Evolutionary conservation across 2,888 invertebrate species (phyloP).

Genomic region (Chloromyia formosa): DNA sequence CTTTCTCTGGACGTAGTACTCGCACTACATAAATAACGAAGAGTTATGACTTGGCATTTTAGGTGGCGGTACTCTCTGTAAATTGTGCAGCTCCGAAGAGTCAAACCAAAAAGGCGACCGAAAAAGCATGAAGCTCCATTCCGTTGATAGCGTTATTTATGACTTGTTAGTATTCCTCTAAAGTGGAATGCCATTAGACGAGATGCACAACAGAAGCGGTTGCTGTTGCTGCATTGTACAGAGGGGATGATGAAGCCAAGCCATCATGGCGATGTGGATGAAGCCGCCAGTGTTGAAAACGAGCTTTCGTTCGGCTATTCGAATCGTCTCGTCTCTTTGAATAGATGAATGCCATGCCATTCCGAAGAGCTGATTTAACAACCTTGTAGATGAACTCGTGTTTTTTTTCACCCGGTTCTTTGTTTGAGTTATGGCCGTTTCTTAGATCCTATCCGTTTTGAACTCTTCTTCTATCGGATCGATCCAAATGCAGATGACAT

Average conservation of each 20-base stretch:
- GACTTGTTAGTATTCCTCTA: constrained; percentile 39
- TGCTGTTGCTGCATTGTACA: constrained; percentile 21
- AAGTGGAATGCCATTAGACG: constrained; percentile 24
- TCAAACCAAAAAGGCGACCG: constrained; percentile 42
- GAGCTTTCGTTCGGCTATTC: constrained; percentile 20
- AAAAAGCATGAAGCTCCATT: constrained; percentile 40
- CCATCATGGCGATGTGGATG: not conserved
- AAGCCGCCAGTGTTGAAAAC: constrained; percentile 19
- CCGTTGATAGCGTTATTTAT: constrained; percentile 43
- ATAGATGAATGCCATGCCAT: constrained; percentile 33
- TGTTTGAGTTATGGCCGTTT: not conserved
- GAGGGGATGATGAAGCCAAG: not conserved
- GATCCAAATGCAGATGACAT: no score
- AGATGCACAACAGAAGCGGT: not conserved
- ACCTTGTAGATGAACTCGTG: constrained; percentile 18
- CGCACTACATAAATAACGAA: constrained; percentile 44
- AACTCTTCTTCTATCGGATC: no score
- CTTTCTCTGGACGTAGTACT: constrained; percentile 25
- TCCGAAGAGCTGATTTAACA: constrained; percentile 10
- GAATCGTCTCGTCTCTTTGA: constrained; percentile 27
- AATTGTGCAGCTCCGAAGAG: constrained; percentile 43
- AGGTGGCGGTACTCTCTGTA: constrained; percentile 39
- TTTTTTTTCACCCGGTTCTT: not conserved
- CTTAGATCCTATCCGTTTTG: no score
- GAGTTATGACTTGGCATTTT: constrained; percentile 45